Evolutionary conservation across 2,113 vertebrate genomes (phyloP).

Genomic region (Irena cyanogastra): DNA sequence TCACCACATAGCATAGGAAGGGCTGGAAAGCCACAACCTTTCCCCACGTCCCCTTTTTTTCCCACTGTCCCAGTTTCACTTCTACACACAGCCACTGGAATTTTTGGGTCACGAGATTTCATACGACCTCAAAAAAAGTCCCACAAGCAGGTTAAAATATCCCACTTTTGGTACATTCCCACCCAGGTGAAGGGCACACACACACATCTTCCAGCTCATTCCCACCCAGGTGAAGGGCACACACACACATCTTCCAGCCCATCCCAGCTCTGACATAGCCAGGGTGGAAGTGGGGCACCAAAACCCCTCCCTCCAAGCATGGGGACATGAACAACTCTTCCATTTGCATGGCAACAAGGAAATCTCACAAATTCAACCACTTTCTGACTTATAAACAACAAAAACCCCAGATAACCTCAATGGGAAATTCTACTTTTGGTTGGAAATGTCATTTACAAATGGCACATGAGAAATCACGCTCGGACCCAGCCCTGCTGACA

Average conservation of each 20-base stretch:
- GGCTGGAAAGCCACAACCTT: background rate
- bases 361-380: background rate
- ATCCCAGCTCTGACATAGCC: background rate
- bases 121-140: fast-evolving
- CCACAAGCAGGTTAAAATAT: background rate
- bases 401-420: background rate
- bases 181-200: background rate
- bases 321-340: background rate
- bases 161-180: background rate
- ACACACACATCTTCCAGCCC: background rate
- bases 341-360: background rate
- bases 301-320: background rate
- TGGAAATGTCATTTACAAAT: conserved; percentile 21
- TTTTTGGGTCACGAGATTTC: background rate
- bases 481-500: background rate
- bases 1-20: fast-evolving
- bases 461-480: background rate
- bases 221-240: background rate
- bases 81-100: background rate
- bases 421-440: background rate
- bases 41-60: fast-evolving
- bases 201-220: background rate
- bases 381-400: background rate
- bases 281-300: background rate
- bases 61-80: background rate